Base-by-base conservation (phyloP, 1,140 invertebrate genomes). In the Drosophila nebulosa region DNA sequence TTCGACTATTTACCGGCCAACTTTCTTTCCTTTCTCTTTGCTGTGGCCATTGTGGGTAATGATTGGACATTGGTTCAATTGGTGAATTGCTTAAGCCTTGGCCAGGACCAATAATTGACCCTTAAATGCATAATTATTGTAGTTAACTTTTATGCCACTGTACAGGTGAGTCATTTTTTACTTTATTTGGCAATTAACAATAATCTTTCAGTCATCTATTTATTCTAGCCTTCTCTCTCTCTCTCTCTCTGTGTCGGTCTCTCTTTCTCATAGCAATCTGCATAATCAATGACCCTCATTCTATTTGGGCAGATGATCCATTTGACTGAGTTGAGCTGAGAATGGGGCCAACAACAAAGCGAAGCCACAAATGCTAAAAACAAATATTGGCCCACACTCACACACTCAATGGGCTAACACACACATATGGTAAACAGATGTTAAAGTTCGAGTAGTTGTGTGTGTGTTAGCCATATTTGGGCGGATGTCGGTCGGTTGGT, bases 371-470 rank as follows among this genome's bases (percentile, higher is more conserved):
- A 68, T 52, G 65, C 65, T 76, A 22, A 66, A 69, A 64, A 73
- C 73, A 84, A 79, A 71, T 36, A 63, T 18, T 46, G 16, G 9
- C 58, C 55, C 52, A 56, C 52, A 52, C 55, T 22, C 32, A 14
- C 51, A 64, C 57, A 52, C 50, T 65, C 21, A 27, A 53, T 66
- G 39, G 46, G 52, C 39, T 18, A 42, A 16, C 16, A 46, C 39
- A 67, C 58, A 69, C 59, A 65, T 62, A 77, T 85, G 79, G 80
- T 77, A 85, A 86, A 80, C 80, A 86, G 69, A 70, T 86, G 78
- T 74, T 69, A 27, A 69, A 75, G 67, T 78, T 73, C 57, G 60
- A 68, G 63, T 63, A 50, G 42, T 55, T 51, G 57, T 69, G 59
- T 58, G 68, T 60, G 26, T 60, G 36, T 56, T 21, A 6, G 27